A percentile compares a stretch with the other conserved stretches of the same genome.
These are phyloP conservation scores for Astreopora myriophthalma DNA, from an alignment of 64 coral and sea anemone genomes.

Conservation along the genomic window DNA sequence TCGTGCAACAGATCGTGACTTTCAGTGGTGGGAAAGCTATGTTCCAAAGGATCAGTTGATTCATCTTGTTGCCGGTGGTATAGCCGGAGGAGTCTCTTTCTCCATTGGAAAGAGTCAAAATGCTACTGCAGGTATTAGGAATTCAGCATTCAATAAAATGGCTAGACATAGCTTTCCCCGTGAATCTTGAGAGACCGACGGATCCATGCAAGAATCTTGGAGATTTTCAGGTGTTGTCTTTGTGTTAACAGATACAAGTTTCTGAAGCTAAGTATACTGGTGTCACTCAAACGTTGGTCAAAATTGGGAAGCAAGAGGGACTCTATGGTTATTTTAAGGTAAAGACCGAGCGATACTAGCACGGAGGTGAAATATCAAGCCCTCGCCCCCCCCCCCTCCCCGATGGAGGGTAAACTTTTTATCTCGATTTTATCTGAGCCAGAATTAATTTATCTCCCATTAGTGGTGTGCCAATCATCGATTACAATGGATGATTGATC, in stretches of 20 bases:
- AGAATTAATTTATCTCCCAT: too few relatives aligned
- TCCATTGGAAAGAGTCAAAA: constrained; percentile 86
- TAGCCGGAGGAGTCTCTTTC: constrained; percentile 86
- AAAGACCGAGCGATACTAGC: too few relatives aligned
- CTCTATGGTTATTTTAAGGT: too few relatives aligned
- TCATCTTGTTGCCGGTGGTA: constrained; percentile 77
- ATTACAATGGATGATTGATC: too few relatives aligned
- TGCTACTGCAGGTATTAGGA: constrained; percentile 70
- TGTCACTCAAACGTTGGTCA: constrained; percentile 69
- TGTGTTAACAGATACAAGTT: constrained; percentile 77
- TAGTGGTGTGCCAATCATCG: too few relatives aligned
- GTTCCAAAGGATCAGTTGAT: constrained; percentile 76
- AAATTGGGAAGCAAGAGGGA: constrained; percentile 79
- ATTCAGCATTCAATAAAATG: neutral
- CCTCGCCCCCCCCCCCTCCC: too few relatives aligned
- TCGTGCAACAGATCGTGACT: neutral
- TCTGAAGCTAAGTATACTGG: constrained; percentile 65
- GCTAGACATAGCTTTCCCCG: too few relatives aligned
- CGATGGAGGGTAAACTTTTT: too few relatives aligned
- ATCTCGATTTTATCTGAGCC: too few relatives aligned
- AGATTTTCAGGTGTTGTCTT: neutral
- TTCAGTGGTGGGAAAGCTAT: constrained; percentile 50
- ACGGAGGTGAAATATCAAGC: too few relatives aligned
- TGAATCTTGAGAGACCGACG: too few relatives aligned
- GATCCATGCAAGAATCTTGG: neutral